Conservation (phyloP, 2,888 invertebrate genomes). For the Agapostemon virescens region DNA sequence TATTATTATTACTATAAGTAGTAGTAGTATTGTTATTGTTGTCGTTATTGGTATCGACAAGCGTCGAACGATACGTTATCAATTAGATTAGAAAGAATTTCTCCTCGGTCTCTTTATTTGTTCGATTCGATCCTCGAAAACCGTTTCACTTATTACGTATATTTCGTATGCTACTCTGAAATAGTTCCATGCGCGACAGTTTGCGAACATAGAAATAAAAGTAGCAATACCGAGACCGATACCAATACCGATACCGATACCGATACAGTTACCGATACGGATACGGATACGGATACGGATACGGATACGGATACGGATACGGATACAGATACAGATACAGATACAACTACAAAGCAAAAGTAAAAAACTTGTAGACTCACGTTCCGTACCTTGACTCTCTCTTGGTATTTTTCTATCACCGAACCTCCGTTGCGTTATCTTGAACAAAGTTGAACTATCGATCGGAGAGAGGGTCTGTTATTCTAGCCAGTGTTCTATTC, state of each 20-base stretch:
- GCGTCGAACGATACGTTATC: constrained; percentile 72
- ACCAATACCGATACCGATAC: not conserved
- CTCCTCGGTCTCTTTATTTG: not conserved
- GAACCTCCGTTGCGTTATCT: constrained; percentile 48
- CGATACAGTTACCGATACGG: not conserved
- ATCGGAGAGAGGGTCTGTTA: constrained; percentile 61
- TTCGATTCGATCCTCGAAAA: not conserved
- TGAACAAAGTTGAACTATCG: constrained; percentile 54
- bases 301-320: not conserved
- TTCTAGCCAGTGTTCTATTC: constrained; percentile 69
- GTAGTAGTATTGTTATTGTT: constrained; percentile 59
- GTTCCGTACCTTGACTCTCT: constrained; percentile 24
- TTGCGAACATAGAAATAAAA: not conserved
- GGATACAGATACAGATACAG: not conserved
- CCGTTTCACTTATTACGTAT: not conserved
- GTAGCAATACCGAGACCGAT: not conserved
- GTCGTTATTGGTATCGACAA: constrained; percentile 71
- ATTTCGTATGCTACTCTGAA: not conserved
- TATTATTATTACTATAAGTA: constrained; percentile 52
- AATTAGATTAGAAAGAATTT: constrained; percentile 69
- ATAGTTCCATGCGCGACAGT: not conserved
- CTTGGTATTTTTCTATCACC: constrained; percentile 21
- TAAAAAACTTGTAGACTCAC: constrained; percentile 9
- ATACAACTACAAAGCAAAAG: not conserved
- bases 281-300: not conserved